Percentiles rank a stretch among this genome's conserved stretches.
phyloP scores from a whole-genome alignment of 2,888 invertebrate genomes.

The Priocnemis perturbator region DNA sequence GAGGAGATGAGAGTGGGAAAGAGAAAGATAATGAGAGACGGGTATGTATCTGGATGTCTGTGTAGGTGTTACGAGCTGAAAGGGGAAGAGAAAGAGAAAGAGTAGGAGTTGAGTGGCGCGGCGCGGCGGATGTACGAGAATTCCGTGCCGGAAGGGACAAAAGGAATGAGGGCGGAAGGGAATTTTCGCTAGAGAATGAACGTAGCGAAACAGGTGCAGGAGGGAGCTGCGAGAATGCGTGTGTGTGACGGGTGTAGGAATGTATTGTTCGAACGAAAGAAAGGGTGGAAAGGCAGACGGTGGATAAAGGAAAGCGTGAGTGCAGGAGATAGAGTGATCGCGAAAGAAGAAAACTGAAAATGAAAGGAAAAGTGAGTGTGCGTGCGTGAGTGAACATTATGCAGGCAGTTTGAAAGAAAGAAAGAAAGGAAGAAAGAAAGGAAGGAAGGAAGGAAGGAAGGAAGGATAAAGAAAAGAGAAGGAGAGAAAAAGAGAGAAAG shows the following conservation, averaged over 20 bases:
- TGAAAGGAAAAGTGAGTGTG: too few species aligned
- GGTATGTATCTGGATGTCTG: too few species aligned
- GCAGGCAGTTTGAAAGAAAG: conserved; percentile 13
- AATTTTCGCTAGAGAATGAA: conserved; percentile 34
- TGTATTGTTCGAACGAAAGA: conserved; percentile 12
- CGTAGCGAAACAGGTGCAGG: conserved; percentile 2
- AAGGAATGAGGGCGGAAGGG: conserved; percentile 32
- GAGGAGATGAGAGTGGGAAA: background rate
- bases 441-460: conserved; percentile 23
- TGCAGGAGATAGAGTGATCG: conserved; percentile 18
- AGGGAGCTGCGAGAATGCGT: background rate
- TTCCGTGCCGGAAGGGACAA: conserved; percentile 41
- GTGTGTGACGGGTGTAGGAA: background rate
- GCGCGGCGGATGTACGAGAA: conserved; percentile 41
- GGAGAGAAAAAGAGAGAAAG: conserved; percentile 43
- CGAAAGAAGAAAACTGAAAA: too few species aligned
- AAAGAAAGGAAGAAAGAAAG: conserved; percentile 14
- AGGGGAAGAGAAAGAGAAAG: conserved; percentile 22
- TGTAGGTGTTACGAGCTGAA: background rate
- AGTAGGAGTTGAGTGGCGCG: background rate
- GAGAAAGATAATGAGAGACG: conserved; percentile 9
- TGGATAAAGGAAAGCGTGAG: too few species aligned
- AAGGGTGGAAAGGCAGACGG: too few species aligned
- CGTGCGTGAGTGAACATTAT: background rate
- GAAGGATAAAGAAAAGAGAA: too few species aligned